Conservation (phyloP, 2,888 invertebrate genomes). For the Dryadula phaetusa region DNA sequence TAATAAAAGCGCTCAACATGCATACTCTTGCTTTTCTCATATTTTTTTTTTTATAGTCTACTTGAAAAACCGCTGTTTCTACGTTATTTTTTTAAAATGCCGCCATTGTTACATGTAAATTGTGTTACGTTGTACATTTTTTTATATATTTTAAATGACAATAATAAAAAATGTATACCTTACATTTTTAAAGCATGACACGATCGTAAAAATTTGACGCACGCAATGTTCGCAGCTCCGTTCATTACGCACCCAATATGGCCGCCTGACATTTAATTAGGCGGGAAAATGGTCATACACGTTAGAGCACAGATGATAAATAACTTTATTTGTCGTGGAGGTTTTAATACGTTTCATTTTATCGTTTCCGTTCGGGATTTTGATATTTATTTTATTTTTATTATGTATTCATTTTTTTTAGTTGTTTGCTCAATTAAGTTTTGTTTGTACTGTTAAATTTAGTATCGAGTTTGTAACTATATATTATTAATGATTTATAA, state of each 20-base stretch:
- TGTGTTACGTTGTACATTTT: neutral
- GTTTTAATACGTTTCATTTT: slow-evolving; percentile 24
- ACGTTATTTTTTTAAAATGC: neutral
- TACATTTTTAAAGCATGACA: slow-evolving; percentile 15
- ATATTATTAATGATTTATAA: too few species aligned
- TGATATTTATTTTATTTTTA: neutral
- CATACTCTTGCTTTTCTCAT: too few species aligned
- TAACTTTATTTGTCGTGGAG: slow-evolving; percentile 30
- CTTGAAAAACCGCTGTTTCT: neutral
- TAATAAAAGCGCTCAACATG: too few species aligned
- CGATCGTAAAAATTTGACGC: slow-evolving; percentile 37
- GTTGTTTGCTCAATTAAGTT: too few species aligned
- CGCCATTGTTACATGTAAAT: neutral
- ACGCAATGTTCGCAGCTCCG: slow-evolving; percentile 32
- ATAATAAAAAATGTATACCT: neutral
- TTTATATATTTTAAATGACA: neutral
- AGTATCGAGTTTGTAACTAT: too few species aligned
- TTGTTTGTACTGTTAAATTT: too few species aligned
- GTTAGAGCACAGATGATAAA: slow-evolving; percentile 42
- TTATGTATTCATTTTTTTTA: too few species aligned
- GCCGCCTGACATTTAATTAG: slow-evolving; percentile 74
- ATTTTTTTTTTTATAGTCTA: neutral
- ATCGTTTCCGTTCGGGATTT: neutral
- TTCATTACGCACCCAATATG: slow-evolving; percentile 63
- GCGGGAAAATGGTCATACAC: slow-evolving; percentile 54